phyloP scores from a whole-genome alignment of 2,888 invertebrate species.

The Endotricha flammealis region DNA sequence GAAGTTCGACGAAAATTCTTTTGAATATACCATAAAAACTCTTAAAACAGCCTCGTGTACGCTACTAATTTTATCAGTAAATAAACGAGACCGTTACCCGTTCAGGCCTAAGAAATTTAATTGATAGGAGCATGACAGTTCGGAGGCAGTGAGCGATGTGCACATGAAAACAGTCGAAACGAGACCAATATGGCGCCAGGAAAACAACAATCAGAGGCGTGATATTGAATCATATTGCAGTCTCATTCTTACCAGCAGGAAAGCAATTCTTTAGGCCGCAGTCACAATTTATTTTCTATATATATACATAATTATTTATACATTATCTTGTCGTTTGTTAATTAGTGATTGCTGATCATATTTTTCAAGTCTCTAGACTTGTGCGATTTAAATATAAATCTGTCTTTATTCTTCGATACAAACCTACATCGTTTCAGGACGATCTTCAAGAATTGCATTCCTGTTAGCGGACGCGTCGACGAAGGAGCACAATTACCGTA shows the following conservation, averaged over 20 bases:
- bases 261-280: conserved; percentile 18
- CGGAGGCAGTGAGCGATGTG: conserved; percentile 44
- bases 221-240: conserved; percentile 1
- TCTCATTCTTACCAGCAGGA: conserved; percentile 8
- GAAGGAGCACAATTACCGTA: conserved; percentile 16
- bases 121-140: conserved; percentile 31
- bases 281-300: conserved; percentile 1
- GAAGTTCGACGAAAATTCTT: conserved; percentile 9
- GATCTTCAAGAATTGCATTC: conserved; percentile 19
- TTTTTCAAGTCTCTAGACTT: neutral
- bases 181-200: conserved; percentile 5
- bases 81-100: conserved; percentile 10
- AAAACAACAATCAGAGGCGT: neutral
- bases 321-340: conserved; percentile 2
- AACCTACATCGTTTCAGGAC: conserved; percentile 6
- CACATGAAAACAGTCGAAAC: conserved; percentile 26
- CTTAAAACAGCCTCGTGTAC: conserved; percentile 16
- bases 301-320: no score
- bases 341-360: conserved; percentile 1
- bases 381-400: neutral
- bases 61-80: conserved; percentile 32
- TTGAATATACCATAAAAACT: conserved; percentile 8
- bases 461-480: conserved; percentile 15
- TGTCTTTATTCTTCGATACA: neutral
- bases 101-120: conserved; percentile 21